A percentile compares a stretch with the other conserved stretches of the same genome.
Evolutionary conservation across 2,888 invertebrate species (phyloP).

Genomic region (Trichopria drosophilae): DNA sequence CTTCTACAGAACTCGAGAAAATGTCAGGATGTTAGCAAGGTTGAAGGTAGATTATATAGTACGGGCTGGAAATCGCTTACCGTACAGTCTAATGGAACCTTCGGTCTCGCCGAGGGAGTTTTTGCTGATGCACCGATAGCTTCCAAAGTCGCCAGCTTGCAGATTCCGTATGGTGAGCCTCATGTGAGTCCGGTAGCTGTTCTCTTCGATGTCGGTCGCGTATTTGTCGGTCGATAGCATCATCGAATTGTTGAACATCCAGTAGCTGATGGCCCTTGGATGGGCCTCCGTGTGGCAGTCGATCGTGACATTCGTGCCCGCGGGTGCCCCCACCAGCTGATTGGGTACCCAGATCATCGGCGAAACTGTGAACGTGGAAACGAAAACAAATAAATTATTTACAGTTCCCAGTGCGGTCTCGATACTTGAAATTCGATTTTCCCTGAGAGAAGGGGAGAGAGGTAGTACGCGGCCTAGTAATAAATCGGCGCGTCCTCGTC

Average conservation of each 20-base stretch:
- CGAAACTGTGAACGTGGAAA: conserved; percentile 68
- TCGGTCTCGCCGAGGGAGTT: conserved; percentile 92
- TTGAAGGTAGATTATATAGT: too few relatives aligned
- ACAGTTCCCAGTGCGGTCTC: conserved; percentile 9
- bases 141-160: conserved; percentile 83
- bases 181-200: conserved; percentile 88
- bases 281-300: conserved; percentile 93
- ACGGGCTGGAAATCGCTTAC: conserved; percentile 68
- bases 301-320: conserved; percentile 87
- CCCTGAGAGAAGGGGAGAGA: neutral
- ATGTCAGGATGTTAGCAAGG: too few relatives aligned
- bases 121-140: conserved; percentile 90
- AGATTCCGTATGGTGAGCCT: conserved; percentile 83
- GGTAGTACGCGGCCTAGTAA: conserved; percentile 26
- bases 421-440: conserved; percentile 25
- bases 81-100: conserved; percentile 88
- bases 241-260: conserved; percentile 90
- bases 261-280: conserved; percentile 89
- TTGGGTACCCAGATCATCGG: conserved; percentile 95
- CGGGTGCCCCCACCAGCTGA: conserved; percentile 88
- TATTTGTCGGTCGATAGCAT: conserved; percentile 87
- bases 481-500: conserved; percentile 11
- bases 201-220: conserved; percentile 79
- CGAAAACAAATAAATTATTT: conserved; percentile 19
- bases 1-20: too few relatives aligned